Conservation (phyloP, 2,797 vertebrate genomes). For the Percopsis omiscomaycus region DNA sequence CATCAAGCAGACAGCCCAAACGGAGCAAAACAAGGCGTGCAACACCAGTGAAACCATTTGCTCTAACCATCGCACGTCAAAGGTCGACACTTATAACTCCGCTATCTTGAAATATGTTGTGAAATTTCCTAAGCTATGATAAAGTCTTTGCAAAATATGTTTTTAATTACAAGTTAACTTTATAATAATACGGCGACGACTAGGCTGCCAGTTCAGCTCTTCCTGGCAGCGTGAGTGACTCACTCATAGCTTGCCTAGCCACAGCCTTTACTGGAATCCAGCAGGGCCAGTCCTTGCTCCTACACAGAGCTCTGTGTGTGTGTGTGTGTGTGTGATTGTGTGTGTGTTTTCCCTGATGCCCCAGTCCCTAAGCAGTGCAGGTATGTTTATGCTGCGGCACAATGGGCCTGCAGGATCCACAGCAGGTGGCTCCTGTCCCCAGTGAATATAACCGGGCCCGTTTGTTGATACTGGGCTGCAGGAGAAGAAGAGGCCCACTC, state of each 20-base stretch:
- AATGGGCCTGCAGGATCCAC: slow-evolving; percentile 57
- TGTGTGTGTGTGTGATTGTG: slow-evolving; percentile 4
- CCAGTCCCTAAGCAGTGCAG: slow-evolving; percentile 38
- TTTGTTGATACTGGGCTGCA: slow-evolving; percentile 58
- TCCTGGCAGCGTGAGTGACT: slow-evolving; percentile 60
- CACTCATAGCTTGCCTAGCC: slow-evolving; percentile 33
- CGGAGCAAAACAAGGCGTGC: neutral
- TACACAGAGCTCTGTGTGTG: slow-evolving; percentile 21
- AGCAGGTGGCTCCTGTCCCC: slow-evolving; percentile 67
- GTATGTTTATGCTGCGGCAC: slow-evolving; percentile 58
- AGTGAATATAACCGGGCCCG: slow-evolving; percentile 47
- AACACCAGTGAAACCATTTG: slow-evolving; percentile 12
- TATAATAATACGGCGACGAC: slow-evolving; percentile 24
- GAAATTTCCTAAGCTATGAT: neutral
- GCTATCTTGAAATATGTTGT: neutral
- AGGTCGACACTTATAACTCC: neutral
- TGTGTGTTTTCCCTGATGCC: slow-evolving; percentile 21
- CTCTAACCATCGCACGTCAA: neutral
- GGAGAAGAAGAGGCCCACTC: slow-evolving; percentile 26
- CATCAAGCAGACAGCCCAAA: slow-evolving; percentile 20
- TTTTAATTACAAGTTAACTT: slow-evolving; percentile 20
- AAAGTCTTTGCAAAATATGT: neutral
- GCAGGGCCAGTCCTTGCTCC: slow-evolving; percentile 24
- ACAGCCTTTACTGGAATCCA: slow-evolving; percentile 55
- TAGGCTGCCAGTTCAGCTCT: slow-evolving; percentile 31